Percentiles rank a stretch among this genome's conserved stretches.
phyloP scores from a whole-genome alignment of 2,888 invertebrate species.

The Lypha dubia region DNA sequence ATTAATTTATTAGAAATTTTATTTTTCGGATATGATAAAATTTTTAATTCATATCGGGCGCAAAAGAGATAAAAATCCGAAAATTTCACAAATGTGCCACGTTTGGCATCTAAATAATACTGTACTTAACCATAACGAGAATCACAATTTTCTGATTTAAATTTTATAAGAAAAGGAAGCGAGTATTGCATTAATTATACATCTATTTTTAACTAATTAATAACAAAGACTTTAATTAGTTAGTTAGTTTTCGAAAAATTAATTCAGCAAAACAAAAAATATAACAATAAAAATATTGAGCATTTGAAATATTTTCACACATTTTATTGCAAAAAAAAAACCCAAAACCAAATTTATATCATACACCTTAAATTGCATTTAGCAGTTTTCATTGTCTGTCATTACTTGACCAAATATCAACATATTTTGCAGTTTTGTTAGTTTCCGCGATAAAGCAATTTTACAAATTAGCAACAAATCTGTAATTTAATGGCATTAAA shows the following conservation, averaged over 20 bases:
- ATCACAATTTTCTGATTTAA: background rate
- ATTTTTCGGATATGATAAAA: too few species aligned
- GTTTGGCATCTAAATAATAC: background rate
- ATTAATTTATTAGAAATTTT: too few species aligned
- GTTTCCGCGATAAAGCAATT: background rate
- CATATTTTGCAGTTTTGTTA: conserved; percentile 15
- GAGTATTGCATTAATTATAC: background rate
- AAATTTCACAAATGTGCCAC: too few species aligned
- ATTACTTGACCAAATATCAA: background rate
- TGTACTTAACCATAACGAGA: background rate
- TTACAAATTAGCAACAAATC: background rate
- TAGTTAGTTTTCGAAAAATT: conserved; percentile 8
- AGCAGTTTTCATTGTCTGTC: conserved; percentile 17
- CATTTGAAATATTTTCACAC: conserved; percentile 40
- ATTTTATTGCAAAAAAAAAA: conserved; percentile 11
- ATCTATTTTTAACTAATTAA: background rate
- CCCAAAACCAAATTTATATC: conserved; percentile 38
- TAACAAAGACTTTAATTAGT: background rate
- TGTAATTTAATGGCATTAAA: too few species aligned
- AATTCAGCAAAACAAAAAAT: background rate
- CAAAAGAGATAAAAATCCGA: too few species aligned
- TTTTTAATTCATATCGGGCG: too few species aligned
- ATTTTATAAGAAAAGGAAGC: conserved; percentile 24
- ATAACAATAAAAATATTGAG: background rate
- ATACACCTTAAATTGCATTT: conserved; percentile 4